Evolutionary conservation across 2,888 invertebrate genomes (phyloP), one percentile per base, ranked within the genome.

Genomic region (Tenthredo amoena): DNA sequence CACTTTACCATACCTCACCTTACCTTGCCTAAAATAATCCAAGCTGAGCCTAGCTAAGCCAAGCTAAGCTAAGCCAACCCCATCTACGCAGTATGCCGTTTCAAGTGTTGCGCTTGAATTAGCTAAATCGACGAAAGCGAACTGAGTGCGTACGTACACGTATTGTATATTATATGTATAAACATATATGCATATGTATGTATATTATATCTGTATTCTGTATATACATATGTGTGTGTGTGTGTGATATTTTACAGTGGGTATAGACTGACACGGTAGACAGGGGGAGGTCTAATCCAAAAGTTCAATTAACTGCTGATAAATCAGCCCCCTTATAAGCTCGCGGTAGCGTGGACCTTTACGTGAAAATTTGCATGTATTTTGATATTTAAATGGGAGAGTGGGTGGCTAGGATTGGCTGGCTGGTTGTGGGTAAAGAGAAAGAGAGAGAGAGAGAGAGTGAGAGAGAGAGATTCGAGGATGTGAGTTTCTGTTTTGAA

Each of bases 321-420:
- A 87, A 88, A 88, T 87, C 86, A 81, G 82, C 85, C 79, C 55
- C 85, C 85, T 82, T 86, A 87, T 88, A 86, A 86, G 85, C 83
- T 84, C 58, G 31, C 85, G 76, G 74, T 72, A 26, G 26, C 65
- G 31, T 37, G 82, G 62, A 65, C 68, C 83, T 62, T 62, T 50
- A 83, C 71, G 58, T 34, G 84, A 82, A 85, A 86, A 87, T 87
- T 86, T 87, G 86, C 86, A 86, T 87, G 86, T 86, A 86, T 87
- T 87, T 86, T 87, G 87, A 87, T 86, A 88, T 88, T 88, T 86
- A 87, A 87, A 88, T 87, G 87, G 68, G 84, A 55, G 65, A 40
- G 62, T n/a, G 83, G 9, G 72, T 58, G 85, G 62, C 65, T 82
- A 81, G 81, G 31, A 65, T 81, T 81, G 65, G 65, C 18, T n/a